Base-by-base conservation (phyloP, 2,888 invertebrate species). In the Lasioglossum malachurum region DNA sequence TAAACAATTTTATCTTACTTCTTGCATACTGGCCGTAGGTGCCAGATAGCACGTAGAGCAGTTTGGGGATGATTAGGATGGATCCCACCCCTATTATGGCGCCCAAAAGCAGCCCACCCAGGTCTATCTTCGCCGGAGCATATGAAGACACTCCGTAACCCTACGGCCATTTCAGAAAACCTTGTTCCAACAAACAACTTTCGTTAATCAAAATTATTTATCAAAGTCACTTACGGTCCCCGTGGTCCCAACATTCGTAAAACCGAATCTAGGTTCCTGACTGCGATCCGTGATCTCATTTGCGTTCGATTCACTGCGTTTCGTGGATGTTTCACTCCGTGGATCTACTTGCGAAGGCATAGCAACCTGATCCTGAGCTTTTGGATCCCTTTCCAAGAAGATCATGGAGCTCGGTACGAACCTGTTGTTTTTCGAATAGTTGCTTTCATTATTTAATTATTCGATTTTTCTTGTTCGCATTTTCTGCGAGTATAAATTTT, bases 61-160 rank as follows among this genome's bases (percentile, higher is more conserved):
- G 95, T 95, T 98, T 98, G 0, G 98, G 98, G 75, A 98, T 96
- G 4, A 98, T 96, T 31, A 98, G 96, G 83, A 98, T 97, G 1
- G 98, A 98, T 23, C 98, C 98, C 76, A 98, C 97, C 0, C 98
- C 98, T 73, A 98, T 96, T 2, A 98, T 96, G 3, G 98, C 98
- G 0, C 98, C 98, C 41, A 98, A 95, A 12, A 98, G 96, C 14
- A 98, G 97, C 0, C 98, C 98, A 10, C 98, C 98, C 0, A 98
- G 96, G 92, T 98, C 98, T 78, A 98, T 97, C 95, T 98, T 98
- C 84, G 97, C 96, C 0, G 98, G 98, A 2, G 97, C 97, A 90
- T 98, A 97, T 23, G 97, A 95, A 0, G 97, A 97, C 19, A 96
- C 95, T 92, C 96, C 96, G 88, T 94, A 95, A 12, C 94, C 92